Percentiles rank a stretch among this genome's conserved stretches.
Evolutionary conservation across 2,113 vertebrate genomes (phyloP).

Genomic region (Microcebus tavaratra): DNA sequence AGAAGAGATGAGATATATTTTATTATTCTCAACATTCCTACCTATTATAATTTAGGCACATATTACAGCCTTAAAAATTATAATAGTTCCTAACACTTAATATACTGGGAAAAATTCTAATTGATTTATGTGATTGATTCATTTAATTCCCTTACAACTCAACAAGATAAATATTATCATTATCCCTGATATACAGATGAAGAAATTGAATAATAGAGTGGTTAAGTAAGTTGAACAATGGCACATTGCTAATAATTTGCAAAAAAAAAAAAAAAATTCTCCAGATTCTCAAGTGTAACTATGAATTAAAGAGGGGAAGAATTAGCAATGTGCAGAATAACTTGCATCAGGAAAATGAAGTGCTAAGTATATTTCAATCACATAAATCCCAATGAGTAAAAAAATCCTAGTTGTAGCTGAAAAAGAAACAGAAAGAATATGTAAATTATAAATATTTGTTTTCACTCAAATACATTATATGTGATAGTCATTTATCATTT

Average conservation of each 20-base stretch:
- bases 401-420: neutral
- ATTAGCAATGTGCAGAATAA: neutral
- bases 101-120: neutral
- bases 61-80: neutral
- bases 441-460: neutral
- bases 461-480: neutral
- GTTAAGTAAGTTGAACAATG: neutral
- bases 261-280: neutral
- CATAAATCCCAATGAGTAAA: neutral
- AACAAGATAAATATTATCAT: neutral
- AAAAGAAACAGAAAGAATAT: neutral
- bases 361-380: neutral
- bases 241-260: neutral
- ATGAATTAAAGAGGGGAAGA: neutral
- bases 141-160: neutral
- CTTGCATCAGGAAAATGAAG: neutral
- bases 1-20: neutral
- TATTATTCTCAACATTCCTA: neutral
- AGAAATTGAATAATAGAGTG: neutral
- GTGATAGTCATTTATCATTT: neutral
- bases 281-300: neutral
- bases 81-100: neutral
- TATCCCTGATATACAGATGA: neutral
- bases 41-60: neutral
- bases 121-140: neutral